Percentiles rank a stretch among this genome's conserved stretches.
Evolutionary conservation across 2,113 vertebrate species (phyloP).

Genomic region (Sorex fumeus): DNA sequence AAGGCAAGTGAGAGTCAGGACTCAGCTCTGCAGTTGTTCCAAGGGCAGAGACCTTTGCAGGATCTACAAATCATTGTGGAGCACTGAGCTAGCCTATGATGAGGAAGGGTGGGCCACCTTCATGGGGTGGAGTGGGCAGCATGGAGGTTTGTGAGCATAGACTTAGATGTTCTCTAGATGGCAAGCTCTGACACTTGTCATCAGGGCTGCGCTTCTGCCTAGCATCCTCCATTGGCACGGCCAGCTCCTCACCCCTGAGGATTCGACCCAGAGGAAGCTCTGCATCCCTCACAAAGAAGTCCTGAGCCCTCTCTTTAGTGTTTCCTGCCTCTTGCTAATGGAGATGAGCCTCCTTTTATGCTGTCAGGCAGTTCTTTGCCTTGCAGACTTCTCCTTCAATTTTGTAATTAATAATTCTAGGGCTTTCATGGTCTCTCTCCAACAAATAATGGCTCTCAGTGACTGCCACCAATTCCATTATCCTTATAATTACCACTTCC

Average conservation of each 20-base stretch:
- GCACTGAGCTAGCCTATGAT: background rate
- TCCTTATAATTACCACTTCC: background rate
- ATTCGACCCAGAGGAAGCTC: background rate
- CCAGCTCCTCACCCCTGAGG: too few species aligned
- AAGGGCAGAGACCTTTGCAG: background rate
- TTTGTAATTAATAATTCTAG: background rate
- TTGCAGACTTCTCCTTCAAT: background rate
- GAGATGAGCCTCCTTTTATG: too few species aligned
- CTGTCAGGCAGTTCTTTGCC: too few species aligned
- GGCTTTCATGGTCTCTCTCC: background rate
- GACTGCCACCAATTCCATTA: background rate
- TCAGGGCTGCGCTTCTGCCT: background rate
- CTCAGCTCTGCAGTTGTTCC: background rate
- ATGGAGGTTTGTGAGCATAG: too few species aligned
- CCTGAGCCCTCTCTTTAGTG: background rate
- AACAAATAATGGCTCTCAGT: background rate
- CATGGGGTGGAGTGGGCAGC: background rate
- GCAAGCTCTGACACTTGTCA: background rate
- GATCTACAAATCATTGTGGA: background rate
- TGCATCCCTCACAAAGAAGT: background rate
- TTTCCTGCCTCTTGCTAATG: background rate
- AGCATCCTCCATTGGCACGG: background rate
- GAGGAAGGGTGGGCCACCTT: background rate
- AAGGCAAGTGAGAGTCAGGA: background rate
- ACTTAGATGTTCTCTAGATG: background rate